Base-by-base conservation (phyloP, 2,113 vertebrate genomes). In the Pelobates fuscus region DNA sequence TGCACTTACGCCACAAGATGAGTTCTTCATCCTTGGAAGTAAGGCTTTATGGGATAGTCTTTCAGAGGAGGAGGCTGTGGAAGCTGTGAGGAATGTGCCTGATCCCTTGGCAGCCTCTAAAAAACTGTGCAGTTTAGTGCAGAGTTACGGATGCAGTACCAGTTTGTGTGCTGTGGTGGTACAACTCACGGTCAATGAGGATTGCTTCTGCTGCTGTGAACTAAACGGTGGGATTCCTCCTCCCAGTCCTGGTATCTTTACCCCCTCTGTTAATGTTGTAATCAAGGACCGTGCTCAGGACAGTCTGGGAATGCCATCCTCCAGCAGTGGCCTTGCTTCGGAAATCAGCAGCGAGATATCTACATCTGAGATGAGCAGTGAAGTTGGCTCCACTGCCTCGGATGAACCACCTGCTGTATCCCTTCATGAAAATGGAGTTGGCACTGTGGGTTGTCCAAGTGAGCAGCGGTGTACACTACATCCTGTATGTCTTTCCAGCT, bases 11-110 rank as follows among this genome's bases (percentile, higher is more conserved):
- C 88, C 96, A 0, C 94, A 94, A 81, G 96, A 99, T 18, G 96
- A 98, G 83, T 98, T 99, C 84, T 96, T 98, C 86, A 94, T 99
- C 78, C 88, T 99, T 82, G 97, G 97, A 29, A 99, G 94, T 85
- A 94, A 95, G 41, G 97, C 95, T 21, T 79, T 99, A 57, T 99
- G 97, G 92, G 97, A 99, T 78, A 89, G 92, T 20, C 85, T 99
- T 69, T 94, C 95, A 0, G 77, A 88, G 0, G 86, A 88, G 0
- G 96, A 99, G 82, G 96, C 96, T 0, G 94, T 98, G 78, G 96
- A 95, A 44, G 94, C 95, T 0, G 91, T 97, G 59, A 94, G 96
- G 20, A 94, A 95, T 0, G 96, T 99, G 68, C 95, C 96, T 0
- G 97, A 99, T 0, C 93, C 95, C 0, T 85, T 96, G 71, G 95